Evolutionary conservation across 1,140 invertebrate species (phyloP), one percentile per base, ranked within the genome.

Genomic region (Pteromalus puparum): DNA sequence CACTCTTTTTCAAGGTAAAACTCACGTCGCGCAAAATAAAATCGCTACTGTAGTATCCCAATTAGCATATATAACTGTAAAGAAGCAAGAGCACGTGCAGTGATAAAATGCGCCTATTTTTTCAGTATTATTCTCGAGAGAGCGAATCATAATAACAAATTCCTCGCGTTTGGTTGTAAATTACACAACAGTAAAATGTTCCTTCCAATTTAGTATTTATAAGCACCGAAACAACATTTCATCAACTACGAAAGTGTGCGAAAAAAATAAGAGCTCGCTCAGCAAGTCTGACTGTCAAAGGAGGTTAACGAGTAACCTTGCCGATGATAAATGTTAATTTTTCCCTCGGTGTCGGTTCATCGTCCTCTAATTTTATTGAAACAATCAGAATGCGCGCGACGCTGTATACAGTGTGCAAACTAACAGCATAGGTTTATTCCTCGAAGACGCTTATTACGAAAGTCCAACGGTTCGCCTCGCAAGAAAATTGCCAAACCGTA

Each of bases 281-380:
- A 5, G 21, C 53, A 61, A 61, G 18, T 61, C 21, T 21, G 53
- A 61, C 18, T 61, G 53, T n/a, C 53, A n/a, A 61, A 61, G 21
- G 53, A 61, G 53, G 53, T 61, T 61, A 61, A 61, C 21, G 53
- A 61, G 53, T n/a, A 61, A n/a, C 53, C 53, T 61, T 61, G 53
- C 18, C 53, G 53, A 61, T 7, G 53, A 61, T 6, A 61, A 61
- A 61, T 61, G 53, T n/a, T 61, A 61, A n/a, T 61, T 7, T 61
- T 61, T 18, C 21, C 18, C 21, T 18, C 46, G 46, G 0, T 13
- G 13, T 61, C 53, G 53, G 53, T 61, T 61, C 53, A 61, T 61
- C 53, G 53, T 61, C 53, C 53, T 61, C 53, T 61, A n/a, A 61
- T 61, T 61, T n/a, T 61, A 61, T 61, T n/a, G 53, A 61, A 61